Base-by-base conservation (phyloP, 2,797 vertebrate species). In the Acropternis orthonyx region DNA sequence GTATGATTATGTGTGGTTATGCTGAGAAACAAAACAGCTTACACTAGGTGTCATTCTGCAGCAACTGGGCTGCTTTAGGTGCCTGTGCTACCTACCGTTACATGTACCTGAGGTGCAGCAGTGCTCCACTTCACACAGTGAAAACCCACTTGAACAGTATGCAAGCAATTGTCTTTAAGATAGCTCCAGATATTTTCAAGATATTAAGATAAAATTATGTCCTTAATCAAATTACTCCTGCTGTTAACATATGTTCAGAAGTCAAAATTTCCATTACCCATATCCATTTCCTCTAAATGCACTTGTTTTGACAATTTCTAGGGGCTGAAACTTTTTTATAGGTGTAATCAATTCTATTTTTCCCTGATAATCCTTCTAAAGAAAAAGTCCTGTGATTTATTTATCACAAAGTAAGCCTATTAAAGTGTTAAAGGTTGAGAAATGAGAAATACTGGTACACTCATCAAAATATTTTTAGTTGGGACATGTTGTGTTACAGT, bases 341-440 rank as follows among this genome's bases (percentile, higher is more conserved):
- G 15, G 23, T 12, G 0, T 59, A 79, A 69, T 91, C 37, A 74
- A 39, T 86, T 88, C 32, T 49, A 34, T 48, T 96, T 69, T 87
- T 65, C 9, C 27, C 85, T 69, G 15, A 85, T 82, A 89, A 10
- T 27, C 14, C 6, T 77, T 80, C 65, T 67, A 54, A 82, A 79
- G 22, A 65, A 87, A 90, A 88, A 56, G 14, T 65, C 69, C 36
- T 74, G 17, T 86, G 58, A 79, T 93, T 95, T 92, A 96, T 97
- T 84, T n/a, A 77, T 79, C 55, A 34, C 27, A 94, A 96, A 96
- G 67, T 95, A 90, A 96, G 90, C 75, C 86, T 91, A 69, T 89
- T 92, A 95, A 95, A 89, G n/a, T 94, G 49, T 63, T 85, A 97
- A 91, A 72, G 87, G 87, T 46, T 80, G 86, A 95, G 84, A 96